Percentiles rank a stretch among this genome's conserved stretches.
These are phyloP conservation scores for Columba janthina DNA, from an alignment of 2,113 vertebrate genomes.

Conservation along the genomic window DNA sequence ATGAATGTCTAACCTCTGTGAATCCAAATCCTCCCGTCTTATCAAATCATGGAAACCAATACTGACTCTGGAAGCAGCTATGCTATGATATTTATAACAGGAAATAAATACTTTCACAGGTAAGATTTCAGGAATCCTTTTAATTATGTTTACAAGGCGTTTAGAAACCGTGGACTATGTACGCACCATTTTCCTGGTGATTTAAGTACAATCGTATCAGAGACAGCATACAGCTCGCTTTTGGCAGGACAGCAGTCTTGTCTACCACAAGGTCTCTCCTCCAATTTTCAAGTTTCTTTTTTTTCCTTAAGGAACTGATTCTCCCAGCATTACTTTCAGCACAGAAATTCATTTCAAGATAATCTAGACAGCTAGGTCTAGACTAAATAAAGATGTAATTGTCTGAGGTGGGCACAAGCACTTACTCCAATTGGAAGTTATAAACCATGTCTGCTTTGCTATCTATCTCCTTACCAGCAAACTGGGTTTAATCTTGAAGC, in stretches of 20 bases:
- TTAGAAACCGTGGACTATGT: neutral
- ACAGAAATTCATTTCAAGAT: neutral
- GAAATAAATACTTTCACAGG: neutral
- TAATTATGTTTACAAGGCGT: neutral
- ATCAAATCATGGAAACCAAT: neutral
- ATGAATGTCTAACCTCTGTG: neutral
- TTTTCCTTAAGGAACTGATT: neutral
- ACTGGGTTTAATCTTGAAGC: neutral
- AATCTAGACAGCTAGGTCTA: neutral
- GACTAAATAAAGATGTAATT: neutral
- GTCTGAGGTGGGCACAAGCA: neutral
- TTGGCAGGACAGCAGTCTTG: neutral
- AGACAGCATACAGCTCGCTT: neutral
- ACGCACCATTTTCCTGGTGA: neutral
- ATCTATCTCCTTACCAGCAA: neutral
- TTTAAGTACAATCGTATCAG: neutral
- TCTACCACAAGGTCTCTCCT: neutral
- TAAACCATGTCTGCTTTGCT: neutral
- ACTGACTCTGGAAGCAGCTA: neutral
- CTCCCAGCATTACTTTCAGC: neutral
- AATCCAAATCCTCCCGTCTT: neutral
- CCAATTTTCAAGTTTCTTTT: neutral
- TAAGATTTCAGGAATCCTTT: neutral
- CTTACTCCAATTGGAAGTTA: neutral
- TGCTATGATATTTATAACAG: neutral